Evolutionary conservation across 1,140 invertebrate genomes (phyloP), one percentile per base, ranked within the genome.

Genomic region (Popillia japonica): DNA sequence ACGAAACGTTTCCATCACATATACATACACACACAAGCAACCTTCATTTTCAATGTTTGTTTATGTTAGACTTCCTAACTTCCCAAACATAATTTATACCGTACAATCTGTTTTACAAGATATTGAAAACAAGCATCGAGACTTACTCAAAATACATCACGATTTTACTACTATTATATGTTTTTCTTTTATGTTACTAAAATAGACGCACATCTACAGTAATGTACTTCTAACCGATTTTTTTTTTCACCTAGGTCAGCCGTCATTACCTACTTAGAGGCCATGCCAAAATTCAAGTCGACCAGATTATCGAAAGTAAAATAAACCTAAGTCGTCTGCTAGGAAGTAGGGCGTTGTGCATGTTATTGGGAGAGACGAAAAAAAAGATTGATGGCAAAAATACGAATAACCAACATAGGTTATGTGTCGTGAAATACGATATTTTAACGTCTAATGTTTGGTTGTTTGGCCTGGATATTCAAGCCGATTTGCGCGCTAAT

Each of bases 211-310:
- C n/a, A 48, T 48, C 9, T 48, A 48, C 41, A 42, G 10, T 48
- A 48, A 48, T 48, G n/a, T 11, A 48, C 44, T 48, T 48, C n/a
- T n/a, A 48, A 48, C 3, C 10, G 44, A n/a, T n/a, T 11, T 48
- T 48, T 10, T 48, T 48, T 48, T 48, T 48, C 44, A 48, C 44
- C 44, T 48, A 48, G 44, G 9, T n/a, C 10, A n/a, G 44, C 10
- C 44, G 44, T 48, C 44, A 48, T 48, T 48, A 48, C 44, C 44
- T 48, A 48, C 44, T 48, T 48, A 48, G 44, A 48, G 44, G 44
- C 44, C 44, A 48, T 48, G 44, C 44, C 44, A 48, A 48, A n/a
- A 48, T n/a, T n/a, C 44, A 48, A 48, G n/a, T 11, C 44, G 44
- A 48, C 44, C 44, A n/a, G n/a, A 48, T 48, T 48, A 48, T 48